phyloP scores from a whole-genome alignment of 2,113 vertebrate species.

The Phainopepla nitens region DNA sequence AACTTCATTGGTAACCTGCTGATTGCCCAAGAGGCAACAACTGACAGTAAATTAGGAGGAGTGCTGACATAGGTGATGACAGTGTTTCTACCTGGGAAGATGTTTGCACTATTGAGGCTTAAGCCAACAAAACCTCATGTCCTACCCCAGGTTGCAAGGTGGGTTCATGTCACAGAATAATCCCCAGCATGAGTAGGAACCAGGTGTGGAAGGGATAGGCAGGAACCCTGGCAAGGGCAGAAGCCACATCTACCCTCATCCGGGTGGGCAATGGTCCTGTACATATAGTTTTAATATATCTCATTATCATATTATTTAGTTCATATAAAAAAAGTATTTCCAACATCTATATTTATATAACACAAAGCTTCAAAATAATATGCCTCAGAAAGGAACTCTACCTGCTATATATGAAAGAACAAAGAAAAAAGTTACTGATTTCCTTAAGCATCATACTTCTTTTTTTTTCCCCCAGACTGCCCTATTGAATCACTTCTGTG shows the following conservation, averaged over 20 bases:
- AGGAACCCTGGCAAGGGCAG: neutral
- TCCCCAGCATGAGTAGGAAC: rapidly evolving
- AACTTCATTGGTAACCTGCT: neutral
- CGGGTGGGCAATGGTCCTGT: rapidly evolving
- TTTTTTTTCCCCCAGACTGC: neutral
- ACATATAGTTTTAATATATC: neutral
- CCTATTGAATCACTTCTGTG: neutral
- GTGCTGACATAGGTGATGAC: neutral
- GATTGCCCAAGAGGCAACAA: neutral
- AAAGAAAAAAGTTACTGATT: neutral
- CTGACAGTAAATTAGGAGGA: neutral
- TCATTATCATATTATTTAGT: neutral
- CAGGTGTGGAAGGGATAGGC: neutral
- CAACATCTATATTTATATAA: neutral
- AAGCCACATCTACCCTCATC: neutral
- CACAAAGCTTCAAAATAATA: neutral
- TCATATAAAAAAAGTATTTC: neutral
- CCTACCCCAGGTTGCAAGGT: neutral
- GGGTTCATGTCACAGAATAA: neutral
- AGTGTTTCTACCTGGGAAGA: neutral
- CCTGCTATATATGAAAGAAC: neutral
- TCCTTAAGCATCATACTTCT: neutral
- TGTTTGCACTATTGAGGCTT: neutral
- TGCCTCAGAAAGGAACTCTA: neutral
- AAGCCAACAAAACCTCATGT: neutral